A percentile compares a stretch with the other conserved stretches of the same genome.
Evolutionary conservation across 2,888 invertebrate genomes (phyloP).

Genomic region (Agriopis aurantiaria): DNA sequence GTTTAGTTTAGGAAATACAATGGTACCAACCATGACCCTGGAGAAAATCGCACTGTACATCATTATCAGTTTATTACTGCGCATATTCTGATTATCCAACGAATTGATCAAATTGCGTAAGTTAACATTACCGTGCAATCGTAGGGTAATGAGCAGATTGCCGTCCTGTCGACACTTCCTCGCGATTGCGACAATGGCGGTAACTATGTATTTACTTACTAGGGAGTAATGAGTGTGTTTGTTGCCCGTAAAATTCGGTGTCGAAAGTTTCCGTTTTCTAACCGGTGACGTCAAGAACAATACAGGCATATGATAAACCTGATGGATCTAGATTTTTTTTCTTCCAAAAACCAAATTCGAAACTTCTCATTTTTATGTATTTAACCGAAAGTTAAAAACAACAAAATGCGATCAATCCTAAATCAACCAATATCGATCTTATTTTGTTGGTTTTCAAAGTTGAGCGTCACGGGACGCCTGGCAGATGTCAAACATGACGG

Average conservation of each 20-base stretch:
- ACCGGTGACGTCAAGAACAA: background rate
- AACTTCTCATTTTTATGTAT: no score
- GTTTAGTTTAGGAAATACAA: no score
- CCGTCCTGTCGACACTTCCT: conserved; percentile 30
- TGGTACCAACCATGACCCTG: no score
- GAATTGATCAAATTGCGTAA: conserved; percentile 29
- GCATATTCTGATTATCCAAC: conserved; percentile 22
- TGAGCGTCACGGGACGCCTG: no score
- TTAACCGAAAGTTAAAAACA: no score
- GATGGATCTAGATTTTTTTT: no score
- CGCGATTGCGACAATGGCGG: conserved; percentile 19
- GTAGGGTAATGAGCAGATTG: conserved; percentile 10
- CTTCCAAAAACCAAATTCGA: no score
- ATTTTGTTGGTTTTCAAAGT: no score
- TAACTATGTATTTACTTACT: background rate
- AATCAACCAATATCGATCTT: no score
- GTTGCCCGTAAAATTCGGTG: conserved; percentile 3
- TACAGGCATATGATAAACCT: no score
- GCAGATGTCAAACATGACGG: no score
- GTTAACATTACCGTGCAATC: conserved; percentile 18
- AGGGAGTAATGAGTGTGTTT: background rate
- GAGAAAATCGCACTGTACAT: background rate
- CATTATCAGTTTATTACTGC: background rate
- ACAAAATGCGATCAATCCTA: no score
- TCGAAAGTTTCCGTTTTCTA: conserved; percentile 14